Evolutionary conservation across 2,113 vertebrate genomes (phyloP).

Genomic region (Gallinago undulata): DNA sequence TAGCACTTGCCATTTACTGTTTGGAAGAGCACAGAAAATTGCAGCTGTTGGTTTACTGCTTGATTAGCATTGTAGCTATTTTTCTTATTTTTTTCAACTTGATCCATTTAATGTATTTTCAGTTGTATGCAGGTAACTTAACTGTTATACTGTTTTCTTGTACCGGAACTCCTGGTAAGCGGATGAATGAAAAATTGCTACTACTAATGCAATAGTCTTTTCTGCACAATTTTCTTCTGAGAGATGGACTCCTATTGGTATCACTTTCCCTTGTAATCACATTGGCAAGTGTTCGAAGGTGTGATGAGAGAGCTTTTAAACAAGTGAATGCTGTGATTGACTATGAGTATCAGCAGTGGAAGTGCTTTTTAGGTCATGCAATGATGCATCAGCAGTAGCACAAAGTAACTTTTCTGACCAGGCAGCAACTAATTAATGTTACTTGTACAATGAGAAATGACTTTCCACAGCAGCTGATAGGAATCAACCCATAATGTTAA

Average conservation of each 20-base stretch:
- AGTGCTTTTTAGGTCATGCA: background rate
- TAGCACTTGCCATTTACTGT: background rate
- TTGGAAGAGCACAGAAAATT: background rate
- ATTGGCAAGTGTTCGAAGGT: background rate
- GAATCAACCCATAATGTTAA: conserved; percentile 9
- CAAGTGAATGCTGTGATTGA: background rate
- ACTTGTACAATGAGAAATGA: background rate
- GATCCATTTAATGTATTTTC: background rate
- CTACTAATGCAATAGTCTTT: background rate
- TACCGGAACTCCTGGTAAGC: background rate
- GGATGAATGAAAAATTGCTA: background rate
- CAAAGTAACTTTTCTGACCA: conserved; percentile 8
- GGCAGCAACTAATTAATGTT: conserved; percentile 5
- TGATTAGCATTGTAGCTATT: background rate
- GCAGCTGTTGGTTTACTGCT: background rate
- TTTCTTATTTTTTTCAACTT: background rate
- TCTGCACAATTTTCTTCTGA: background rate
- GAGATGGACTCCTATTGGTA: background rate
- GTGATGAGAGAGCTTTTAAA: background rate
- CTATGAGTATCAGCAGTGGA: background rate
- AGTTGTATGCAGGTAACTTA: background rate
- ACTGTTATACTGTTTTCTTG: background rate
- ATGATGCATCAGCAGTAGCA: background rate
- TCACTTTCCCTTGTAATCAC: background rate
- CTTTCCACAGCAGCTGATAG: background rate